Percentiles rank a stretch among this genome's conserved stretches.
phyloP scores from a whole-genome alignment of 2,113 vertebrate species.

The Eupsittula cactorum region DNA sequence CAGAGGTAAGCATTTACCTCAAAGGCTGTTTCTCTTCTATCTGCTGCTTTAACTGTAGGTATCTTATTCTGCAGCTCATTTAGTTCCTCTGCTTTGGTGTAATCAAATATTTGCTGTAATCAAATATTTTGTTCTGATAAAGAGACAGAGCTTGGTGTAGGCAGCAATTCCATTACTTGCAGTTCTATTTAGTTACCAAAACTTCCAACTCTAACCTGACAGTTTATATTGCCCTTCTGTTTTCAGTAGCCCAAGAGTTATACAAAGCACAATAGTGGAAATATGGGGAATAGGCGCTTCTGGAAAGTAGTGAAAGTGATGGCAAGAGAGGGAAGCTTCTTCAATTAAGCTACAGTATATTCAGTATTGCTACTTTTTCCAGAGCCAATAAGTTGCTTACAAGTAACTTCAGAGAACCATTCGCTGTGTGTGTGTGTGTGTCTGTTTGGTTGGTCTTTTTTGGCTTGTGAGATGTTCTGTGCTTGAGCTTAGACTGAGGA shows the following conservation, averaged over 20 bases:
- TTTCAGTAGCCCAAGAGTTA: neutral
- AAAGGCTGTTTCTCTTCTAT: neutral
- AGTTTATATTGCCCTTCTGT: neutral
- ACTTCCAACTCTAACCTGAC: neutral
- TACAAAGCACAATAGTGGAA: neutral
- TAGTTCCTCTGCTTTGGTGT: neutral
- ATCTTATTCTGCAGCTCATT: neutral
- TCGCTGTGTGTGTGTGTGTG: too few species aligned
- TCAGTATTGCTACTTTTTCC: neutral
- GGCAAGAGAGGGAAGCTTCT: neutral
- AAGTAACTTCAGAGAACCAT: neutral
- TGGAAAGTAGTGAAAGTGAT: neutral
- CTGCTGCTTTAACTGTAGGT: neutral
- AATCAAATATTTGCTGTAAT: neutral
- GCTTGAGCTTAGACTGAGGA: neutral
- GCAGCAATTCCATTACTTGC: neutral
- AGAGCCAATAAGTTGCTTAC: neutral
- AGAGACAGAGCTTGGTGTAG: neutral
- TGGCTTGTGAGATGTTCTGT: neutral
- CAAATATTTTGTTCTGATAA: neutral
- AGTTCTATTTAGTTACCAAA: neutral
- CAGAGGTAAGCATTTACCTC: neutral
- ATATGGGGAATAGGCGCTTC: neutral
- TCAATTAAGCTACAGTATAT: neutral
- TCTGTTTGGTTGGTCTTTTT: neutral